Evolutionary conservation across 2,888 invertebrate genomes (phyloP).

Genomic region (Polymixis lichenea): DNA sequence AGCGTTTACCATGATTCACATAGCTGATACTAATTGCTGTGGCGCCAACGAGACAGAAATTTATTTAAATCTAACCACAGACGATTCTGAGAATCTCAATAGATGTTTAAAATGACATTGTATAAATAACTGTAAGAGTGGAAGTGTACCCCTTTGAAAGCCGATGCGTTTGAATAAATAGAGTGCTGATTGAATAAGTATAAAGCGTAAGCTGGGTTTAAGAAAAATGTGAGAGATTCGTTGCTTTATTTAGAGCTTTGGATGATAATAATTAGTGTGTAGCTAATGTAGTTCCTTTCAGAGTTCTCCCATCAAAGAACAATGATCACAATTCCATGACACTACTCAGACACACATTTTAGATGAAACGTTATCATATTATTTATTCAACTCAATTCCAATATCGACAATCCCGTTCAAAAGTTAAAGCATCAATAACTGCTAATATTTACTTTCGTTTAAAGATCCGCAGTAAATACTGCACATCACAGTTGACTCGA

Average conservation of each 20-base stretch:
- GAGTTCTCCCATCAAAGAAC: background rate
- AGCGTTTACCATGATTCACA: constrained; percentile 63
- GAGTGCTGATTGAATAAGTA: constrained; percentile 56
- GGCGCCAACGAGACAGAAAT: constrained; percentile 74
- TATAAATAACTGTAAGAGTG: constrained; percentile 53
- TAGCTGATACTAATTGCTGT: constrained; percentile 74
- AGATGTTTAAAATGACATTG: constrained; percentile 66
- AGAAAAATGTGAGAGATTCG: constrained; percentile 12
- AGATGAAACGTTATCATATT: no score
- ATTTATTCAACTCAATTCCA: constrained; percentile 5
- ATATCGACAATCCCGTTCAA: background rate
- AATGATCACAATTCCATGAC: background rate
- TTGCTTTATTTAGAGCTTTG: constrained; percentile 26
- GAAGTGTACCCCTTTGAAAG: constrained; percentile 54
- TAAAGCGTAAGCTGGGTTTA: constrained; percentile 18
- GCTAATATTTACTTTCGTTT: constrained; percentile 46
- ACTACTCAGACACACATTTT: no score
- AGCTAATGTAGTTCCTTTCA: constrained; percentile 5
- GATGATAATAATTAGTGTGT: constrained; percentile 10
- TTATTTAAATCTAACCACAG: constrained; percentile 71
- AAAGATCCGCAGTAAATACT: constrained; percentile 42
- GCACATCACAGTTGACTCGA: constrained; percentile 24
- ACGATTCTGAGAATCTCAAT: constrained; percentile 70
- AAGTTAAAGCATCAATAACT: constrained; percentile 25
- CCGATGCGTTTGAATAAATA: constrained; percentile 52